A percentile compares a stretch with the other conserved stretches of the same genome.
phyloP scores from a whole-genome alignment of 2,888 invertebrate genomes.

The Dryadula phaetusa region DNA sequence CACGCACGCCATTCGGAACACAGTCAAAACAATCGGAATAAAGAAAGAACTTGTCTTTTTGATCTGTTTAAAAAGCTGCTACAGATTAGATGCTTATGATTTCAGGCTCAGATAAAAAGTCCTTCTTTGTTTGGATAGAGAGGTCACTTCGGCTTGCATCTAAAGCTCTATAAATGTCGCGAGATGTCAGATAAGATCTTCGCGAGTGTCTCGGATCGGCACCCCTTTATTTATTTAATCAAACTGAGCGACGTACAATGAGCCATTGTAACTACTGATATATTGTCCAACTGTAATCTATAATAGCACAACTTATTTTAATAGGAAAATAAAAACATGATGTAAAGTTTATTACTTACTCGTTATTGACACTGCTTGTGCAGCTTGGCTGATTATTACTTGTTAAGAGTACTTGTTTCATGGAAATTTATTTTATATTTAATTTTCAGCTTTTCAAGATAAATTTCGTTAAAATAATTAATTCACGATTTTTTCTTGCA shows the following conservation, averaged over 20 bases:
- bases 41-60: conserved; percentile 53
- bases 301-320: conserved; percentile 64
- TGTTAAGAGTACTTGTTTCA: neutral
- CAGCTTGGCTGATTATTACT: too few relatives aligned
- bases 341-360: conserved; percentile 42
- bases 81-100: conserved; percentile 58
- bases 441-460: too few relatives aligned
- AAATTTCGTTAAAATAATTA: too few relatives aligned
- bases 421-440: neutral
- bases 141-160: conserved; percentile 61
- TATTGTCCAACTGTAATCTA: conserved; percentile 68
- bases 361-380: too few relatives aligned
- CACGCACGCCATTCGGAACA: conserved; percentile 51
- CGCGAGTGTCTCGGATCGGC: conserved; percentile 72
- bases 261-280: conserved; percentile 81
- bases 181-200: conserved; percentile 72
- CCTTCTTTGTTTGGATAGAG: conserved; percentile 60
- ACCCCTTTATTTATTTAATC: conserved; percentile 83
- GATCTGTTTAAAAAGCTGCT: conserved; percentile 48
- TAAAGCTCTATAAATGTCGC: conserved; percentile 67
- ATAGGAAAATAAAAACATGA: conserved; percentile 51
- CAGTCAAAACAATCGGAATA: conserved; percentile 54
- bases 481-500: too few relatives aligned
- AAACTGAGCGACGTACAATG: conserved; percentile 81
- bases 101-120: conserved; percentile 56